Base-by-base conservation (phyloP, 1,140 invertebrate genomes). In the Brachionus koreanus region DNA sequence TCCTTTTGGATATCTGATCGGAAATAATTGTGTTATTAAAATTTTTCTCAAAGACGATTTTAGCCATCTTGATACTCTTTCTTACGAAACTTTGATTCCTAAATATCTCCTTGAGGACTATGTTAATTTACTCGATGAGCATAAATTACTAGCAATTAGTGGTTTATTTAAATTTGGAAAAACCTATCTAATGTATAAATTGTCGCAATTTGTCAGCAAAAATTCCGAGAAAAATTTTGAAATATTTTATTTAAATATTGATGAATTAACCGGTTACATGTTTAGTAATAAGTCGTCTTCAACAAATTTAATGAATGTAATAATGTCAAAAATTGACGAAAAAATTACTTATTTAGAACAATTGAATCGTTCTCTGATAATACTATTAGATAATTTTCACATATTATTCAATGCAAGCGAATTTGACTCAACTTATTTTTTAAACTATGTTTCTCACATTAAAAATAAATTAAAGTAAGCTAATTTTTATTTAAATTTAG, bases 121-220 rank as follows among this genome's bases (percentile, higher is more conserved):
- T 85, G 91, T 95, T 4, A 93, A 93, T 6, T 89, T 97, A 49
- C 87, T 99, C 65, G 92, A 93, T 23, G 95, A 98, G 86, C 95
- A 98, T 88, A 90, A 95, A 39, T 90, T 96, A 16, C 92, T 99
- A 39, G 97, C 98, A 67, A 89, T 99, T 2, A 97, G 95, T 89
- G 97, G 97, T 0, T 95, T 96, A 2, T 96, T 94, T 86, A 97
- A 96, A 49, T 98, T 96, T 0, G 97, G 97, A 5, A 99, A 99
- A 88, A 96, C 95, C 4, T 97, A 97, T 86, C 89, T 98, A 52
- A 96, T 96, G 4, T 93, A 94, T n/a, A 95, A 96, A 87, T 88
- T 98, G 19, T 96, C 96, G 0, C 94, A 96, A 87, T 95, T 94
- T 86, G 91, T 97, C 5, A 16, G 33, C 25, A 79, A 79, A 79